Percentiles rank a stretch among this genome's conserved stretches.
Conservation (phyloP, 2,113 vertebrate genomes). For the Boleophthalmus pectinirostris region DNA sequence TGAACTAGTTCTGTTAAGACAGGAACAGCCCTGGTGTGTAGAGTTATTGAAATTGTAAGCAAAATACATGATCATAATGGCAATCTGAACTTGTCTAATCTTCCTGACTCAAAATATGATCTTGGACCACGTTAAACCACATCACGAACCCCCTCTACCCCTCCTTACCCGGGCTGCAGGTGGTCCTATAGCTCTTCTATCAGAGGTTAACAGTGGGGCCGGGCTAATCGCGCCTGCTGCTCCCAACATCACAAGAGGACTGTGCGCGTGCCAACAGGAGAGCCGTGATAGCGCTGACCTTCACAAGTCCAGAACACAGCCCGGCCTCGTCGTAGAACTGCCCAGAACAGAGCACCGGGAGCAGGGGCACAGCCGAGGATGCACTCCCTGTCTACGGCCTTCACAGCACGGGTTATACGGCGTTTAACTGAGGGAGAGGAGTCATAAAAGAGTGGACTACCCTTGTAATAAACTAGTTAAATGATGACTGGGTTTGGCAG, state of each 20-base stretch:
- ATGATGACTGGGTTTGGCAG: too few relatives aligned
- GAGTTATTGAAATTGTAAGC: too few relatives aligned
- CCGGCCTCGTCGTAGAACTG: slow-evolving; percentile 87
- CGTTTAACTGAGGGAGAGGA: too few relatives aligned
- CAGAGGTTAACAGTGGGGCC: slow-evolving; percentile 87
- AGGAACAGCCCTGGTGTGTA: too few relatives aligned
- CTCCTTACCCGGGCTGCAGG: slow-evolving; percentile 83
- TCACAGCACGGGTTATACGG: too few relatives aligned
- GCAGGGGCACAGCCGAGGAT: slow-evolving; percentile 82
- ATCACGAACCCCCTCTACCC: slow-evolving; percentile 52
- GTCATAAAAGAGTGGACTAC: too few relatives aligned
- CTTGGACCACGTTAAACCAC: background rate
- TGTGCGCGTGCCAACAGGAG: slow-evolving; percentile 79
- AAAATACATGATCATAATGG: too few relatives aligned
- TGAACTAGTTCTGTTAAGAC: too few relatives aligned
- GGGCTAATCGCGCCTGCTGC: slow-evolving; percentile 79
- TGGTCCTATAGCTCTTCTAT: slow-evolving; percentile 82
- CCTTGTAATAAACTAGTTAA: too few relatives aligned
- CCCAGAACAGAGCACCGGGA: slow-evolving; percentile 85
- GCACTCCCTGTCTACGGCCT: too few relatives aligned
- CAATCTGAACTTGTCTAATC: slow-evolving; percentile 45
- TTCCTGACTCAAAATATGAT: slow-evolving; percentile 15
- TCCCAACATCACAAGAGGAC: slow-evolving; percentile 82
- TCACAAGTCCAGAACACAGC: slow-evolving; percentile 92
- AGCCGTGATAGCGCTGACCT: slow-evolving; percentile 72